Evolutionary conservation across 2,797 vertebrate genomes (phyloP).

Genomic region (Spinus olivaceus): DNA sequence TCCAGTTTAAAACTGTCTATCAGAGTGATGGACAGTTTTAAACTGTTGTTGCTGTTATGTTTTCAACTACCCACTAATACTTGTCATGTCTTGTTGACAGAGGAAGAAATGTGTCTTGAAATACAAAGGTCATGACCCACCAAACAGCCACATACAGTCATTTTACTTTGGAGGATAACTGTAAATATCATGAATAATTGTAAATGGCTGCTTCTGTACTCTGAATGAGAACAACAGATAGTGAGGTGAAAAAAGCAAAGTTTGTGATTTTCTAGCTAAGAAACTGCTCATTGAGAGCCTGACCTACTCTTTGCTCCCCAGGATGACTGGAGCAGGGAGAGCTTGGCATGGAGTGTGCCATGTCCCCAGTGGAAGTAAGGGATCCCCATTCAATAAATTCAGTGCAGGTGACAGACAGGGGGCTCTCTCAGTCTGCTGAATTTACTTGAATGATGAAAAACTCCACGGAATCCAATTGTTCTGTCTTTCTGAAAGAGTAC

Average conservation of each 20-base stretch:
- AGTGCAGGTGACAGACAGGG: constrained; percentile 11
- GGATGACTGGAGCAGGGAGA: background rate
- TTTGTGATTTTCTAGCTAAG: background rate
- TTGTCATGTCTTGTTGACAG: background rate
- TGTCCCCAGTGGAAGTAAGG: background rate
- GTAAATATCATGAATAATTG: background rate
- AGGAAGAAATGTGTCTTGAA: background rate
- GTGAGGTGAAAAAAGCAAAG: background rate
- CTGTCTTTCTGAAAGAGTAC: background rate
- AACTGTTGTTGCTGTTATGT: background rate
- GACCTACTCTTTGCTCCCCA: background rate
- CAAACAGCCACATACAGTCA: background rate
- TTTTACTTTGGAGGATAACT: background rate
- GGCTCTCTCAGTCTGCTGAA: constrained; percentile 38
- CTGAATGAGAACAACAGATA: background rate
- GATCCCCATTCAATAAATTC: background rate
- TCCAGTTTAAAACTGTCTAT: background rate
- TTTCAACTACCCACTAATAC: background rate
- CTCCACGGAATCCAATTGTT: background rate
- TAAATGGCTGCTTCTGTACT: background rate
- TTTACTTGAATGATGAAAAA: background rate
- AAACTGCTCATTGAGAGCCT: background rate
- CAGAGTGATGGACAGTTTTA: background rate
- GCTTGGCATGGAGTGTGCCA: background rate
- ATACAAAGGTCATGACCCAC: background rate